Evolutionary conservation across 2,113 vertebrate species (phyloP), one percentile per base, ranked within the genome.

Genomic region (Narcine bancroftii): DNA sequence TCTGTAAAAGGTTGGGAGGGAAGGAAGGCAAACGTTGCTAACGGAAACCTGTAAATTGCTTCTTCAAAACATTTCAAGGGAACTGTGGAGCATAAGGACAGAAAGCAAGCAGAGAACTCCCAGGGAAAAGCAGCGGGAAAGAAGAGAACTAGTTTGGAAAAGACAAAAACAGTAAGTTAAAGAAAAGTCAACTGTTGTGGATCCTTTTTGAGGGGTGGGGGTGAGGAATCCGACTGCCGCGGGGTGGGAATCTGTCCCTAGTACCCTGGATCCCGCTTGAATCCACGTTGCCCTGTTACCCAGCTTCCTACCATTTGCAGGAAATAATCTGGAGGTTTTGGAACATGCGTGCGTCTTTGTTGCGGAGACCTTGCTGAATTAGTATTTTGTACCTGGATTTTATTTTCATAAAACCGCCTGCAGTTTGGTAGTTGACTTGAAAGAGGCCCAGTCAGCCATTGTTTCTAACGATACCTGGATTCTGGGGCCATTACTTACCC

Each of bases 61-160:
- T 93, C 79, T 92, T 93, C 45, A 94, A 0, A 93, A 65, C 94
- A 93, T 94, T 6, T 93, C 73, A 79, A 94, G 94, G 93, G 47
- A 93, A 93, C 92, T 47, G 87, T 24, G 42, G n/a, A 36, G 36
- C 92, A 39, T 29, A 17, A 0, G 15, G 63, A 69, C 47, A 85
- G n/a, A 76, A 50, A 77, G 45, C 75, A 24, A 17, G 53, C 42
- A 87, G 71, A 94, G 94, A 92, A 21, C 36, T 92, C 92, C 92
- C 92, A 94, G 93, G 93, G 94, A 93, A 94, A 93, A 73, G 71
- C 21, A 1, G 42, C 19, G 0, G 39, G 39, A 1, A 92, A 53
- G 92, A 94, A 94, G 93, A 95, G 76, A 93, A 92, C 15, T 85
- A 73, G 65, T 0, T 79, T 76, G 1, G 63, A 93, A 92, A 81